Base-by-base conservation (phyloP, 1,140 invertebrate genomes). In the Whitmania pigra region DNA sequence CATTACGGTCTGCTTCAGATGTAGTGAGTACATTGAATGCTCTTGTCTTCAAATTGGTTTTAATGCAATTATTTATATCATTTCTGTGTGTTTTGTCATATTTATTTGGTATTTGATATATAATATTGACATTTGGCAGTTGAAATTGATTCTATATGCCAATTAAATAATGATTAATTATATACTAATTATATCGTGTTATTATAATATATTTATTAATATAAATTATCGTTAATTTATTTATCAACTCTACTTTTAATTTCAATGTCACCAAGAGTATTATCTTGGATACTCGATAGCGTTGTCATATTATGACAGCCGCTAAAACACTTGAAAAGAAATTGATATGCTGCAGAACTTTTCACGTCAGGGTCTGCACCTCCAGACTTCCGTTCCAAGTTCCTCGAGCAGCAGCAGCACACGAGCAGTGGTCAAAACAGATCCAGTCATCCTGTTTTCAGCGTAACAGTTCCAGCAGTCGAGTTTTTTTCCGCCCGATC, bases 1-100 rank as follows among this genome's bases (percentile, higher is more conserved):
- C 40, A 43, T 66, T 22, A 70, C 69, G 9, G 69, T 73, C 49
- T 73, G 73, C 69, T 71, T 70, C 71, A 43, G 73, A 55, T 73
- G 71, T 71, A 67, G 73, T 73, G 66, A 73, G 73, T 73, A 63
- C 29, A 49, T 49, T 49, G 9, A 11, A 49, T 49, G 43, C 43
- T 49, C 5, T 49, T 49, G 43, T 49, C 15, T 49, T 49, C 2
- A 2, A 2, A 36, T 36, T 36, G 31, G 2, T 49, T 5, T 49
- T 49, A 15, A 7, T 15, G 1, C 13, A 7, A 49, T 49, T 49
- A 49, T 49, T 49, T 0, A 7, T 49, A 49, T 49, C 9, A 17
- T 49, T 17, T 0, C 13, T 17, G 13, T 17, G n/a, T n/a, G n/a
- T n/a, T n/a, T n/a, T n/a, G n/a, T n/a, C n/a, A n/a, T n/a, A n/a